Conservation (phyloP, 2,797 vertebrate species). For the Enteromius mattozi region DNA sequence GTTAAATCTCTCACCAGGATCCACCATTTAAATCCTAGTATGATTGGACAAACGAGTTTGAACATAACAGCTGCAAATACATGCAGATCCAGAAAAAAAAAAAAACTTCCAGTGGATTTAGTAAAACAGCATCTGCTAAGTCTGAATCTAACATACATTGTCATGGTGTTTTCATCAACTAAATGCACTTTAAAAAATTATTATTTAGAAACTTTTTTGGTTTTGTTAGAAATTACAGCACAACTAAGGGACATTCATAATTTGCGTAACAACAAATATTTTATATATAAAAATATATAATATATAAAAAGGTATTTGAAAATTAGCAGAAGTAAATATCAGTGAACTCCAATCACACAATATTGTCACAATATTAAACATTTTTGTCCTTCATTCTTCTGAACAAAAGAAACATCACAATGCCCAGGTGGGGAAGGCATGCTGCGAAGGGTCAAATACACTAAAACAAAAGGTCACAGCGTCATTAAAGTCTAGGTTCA, state of each 20-base stretch:
- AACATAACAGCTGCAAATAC: not conserved
- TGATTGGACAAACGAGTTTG: not conserved
- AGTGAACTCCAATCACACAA: not conserved
- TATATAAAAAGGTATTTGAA: not conserved
- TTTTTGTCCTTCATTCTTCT: not conserved
- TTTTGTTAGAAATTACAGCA: too few relatives aligned
- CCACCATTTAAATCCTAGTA: not conserved
- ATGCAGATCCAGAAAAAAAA: not conserved
- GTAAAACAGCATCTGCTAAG: not conserved
- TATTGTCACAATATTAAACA: not conserved
- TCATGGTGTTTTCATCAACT: too few relatives aligned
- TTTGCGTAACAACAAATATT: too few relatives aligned
- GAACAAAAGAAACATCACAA: not conserved
- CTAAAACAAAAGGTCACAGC: slow-evolving; percentile 22
- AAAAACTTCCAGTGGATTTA: not conserved
- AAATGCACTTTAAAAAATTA: too few relatives aligned
- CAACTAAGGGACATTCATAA: too few relatives aligned
- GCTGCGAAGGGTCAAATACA: not conserved
- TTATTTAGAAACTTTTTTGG: too few relatives aligned
- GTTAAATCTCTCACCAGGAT: not conserved
- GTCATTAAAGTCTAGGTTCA: slow-evolving; percentile 3
- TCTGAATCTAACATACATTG: not conserved
- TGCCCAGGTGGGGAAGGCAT: not conserved
- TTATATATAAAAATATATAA: too few relatives aligned
- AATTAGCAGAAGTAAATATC: not conserved